These are phyloP conservation scores for Pterobdella sp. DNA, from an alignment of 2,888 invertebrate species.

Conservation along the genomic window DNA sequence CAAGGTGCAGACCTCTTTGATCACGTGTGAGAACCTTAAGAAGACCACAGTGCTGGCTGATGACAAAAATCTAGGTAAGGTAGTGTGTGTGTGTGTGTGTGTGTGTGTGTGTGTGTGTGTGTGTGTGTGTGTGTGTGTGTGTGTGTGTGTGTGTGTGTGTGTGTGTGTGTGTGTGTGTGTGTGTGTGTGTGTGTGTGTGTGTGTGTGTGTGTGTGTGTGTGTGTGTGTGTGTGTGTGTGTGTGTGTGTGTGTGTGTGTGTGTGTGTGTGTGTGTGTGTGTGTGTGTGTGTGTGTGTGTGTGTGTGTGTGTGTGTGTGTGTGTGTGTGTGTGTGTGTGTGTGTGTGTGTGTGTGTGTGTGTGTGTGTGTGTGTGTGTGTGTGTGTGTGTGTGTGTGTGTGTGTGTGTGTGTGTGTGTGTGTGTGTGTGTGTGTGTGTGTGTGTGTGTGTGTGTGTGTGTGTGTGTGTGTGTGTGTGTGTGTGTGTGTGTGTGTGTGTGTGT, in stretches of 20 bases:
- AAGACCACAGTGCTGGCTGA: conserved; percentile 83
- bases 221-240: conserved; percentile 8
- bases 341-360: too few species aligned
- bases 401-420: too few species aligned
- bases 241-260: conserved; percentile 8
- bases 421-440: too few species aligned
- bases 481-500: too few species aligned
- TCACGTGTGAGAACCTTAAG: conserved; percentile 78
- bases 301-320: too few species aligned
- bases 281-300: too few species aligned
- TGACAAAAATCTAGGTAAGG: conserved; percentile 67
- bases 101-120: not conserved
- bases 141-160: conserved; percentile 9
- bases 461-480: too few species aligned
- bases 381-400: too few species aligned
- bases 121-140: conserved; percentile 8
- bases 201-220: conserved; percentile 8
- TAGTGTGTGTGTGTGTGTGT: not conserved
- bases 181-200: conserved; percentile 5
- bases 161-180: conserved; percentile 9
- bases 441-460: too few species aligned
- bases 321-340: too few species aligned
- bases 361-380: too few species aligned
- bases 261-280: conserved; percentile 8
- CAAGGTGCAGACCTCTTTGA: conserved; percentile 81